A percentile compares a stretch with the other conserved stretches of the same genome.
These are phyloP conservation scores for Junonia oenone DNA, from an alignment of 2,888 invertebrate species.

Conservation along the genomic window DNA sequence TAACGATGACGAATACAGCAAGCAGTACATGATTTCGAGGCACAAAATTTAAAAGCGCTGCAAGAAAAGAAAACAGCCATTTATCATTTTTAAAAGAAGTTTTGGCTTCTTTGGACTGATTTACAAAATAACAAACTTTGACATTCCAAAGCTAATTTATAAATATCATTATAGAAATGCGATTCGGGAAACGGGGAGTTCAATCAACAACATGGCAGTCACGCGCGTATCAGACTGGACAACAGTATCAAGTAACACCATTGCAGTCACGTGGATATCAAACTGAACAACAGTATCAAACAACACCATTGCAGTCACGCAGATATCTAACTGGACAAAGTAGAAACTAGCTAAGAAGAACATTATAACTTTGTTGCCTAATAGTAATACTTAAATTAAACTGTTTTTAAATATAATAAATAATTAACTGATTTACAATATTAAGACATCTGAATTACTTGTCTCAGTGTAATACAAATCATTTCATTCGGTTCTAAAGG, in stretches of 20 bases:
- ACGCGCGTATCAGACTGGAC: slow-evolving; percentile 31
- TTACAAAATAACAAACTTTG: slow-evolving; percentile 34
- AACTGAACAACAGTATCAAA: neutral
- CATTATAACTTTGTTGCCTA: slow-evolving; percentile 30
- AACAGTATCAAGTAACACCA: slow-evolving; percentile 16
- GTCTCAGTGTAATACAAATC: slow-evolving; percentile 29
- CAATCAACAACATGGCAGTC: slow-evolving; percentile 31
- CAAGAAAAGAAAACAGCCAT: no score
- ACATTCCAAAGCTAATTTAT: slow-evolving; percentile 27
- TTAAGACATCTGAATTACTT: slow-evolving; percentile 19
- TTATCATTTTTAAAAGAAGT: no score
- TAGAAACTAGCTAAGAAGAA: slow-evolving; percentile 21
- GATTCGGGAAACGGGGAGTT: slow-evolving; percentile 20
- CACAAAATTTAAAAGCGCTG: no score
- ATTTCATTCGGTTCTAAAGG: slow-evolving; percentile 29
- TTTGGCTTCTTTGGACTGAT: slow-evolving; percentile 33
- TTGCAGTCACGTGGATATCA: neutral
- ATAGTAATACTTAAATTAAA: slow-evolving; percentile 28
- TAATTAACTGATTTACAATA: slow-evolving; percentile 17
- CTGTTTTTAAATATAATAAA: slow-evolving; percentile 26
- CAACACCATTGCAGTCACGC: neutral
- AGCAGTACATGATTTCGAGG: no score
- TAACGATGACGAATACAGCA: no score
- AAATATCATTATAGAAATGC: slow-evolving; percentile 29
- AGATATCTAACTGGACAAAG: slow-evolving; percentile 12